Base-by-base conservation (phyloP, 2,797 vertebrate genomes). In the Sardinella longiceps region DNA sequence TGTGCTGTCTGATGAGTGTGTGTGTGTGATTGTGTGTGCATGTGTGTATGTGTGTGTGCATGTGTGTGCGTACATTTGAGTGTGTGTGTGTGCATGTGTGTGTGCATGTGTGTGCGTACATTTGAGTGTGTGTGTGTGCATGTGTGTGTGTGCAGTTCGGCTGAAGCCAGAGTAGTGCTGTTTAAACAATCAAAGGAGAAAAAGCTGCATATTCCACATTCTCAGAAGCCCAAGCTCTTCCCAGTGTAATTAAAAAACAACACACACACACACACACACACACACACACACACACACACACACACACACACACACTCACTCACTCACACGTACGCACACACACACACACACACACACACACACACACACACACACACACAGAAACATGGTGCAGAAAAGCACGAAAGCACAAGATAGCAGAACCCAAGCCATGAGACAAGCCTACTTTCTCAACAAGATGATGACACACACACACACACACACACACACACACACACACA, bases 171-270 rank as follows among this genome's bases (percentile, higher is more conserved):
- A 11, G 48, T 50, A 18, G 51, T 18, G 51, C 51, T 53, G 51
- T 53, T 53, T 53, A 53, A 53, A 53, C 51, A 53, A 20, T 20
- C 48, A 51, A 51, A 15, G 95, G 94, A 95, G 95, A 95, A 94
- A 91, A 93, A 92, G 93, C 91, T 43, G 1, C 43, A 0, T 43
- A 43, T 4, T 43, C 51, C 18, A 53, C 51, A 53, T 53, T 20
- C 51, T 53, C 18, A 53, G 18, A 18, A 20, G 51, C 51, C 18
- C 51, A 53, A 53, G 51, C 51, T 20, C 51, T 53, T 53, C 51
- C 51, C 43, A 43, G 4, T 43, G 43, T 43, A 43, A 3, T 43
- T 3, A 7, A 50, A 15, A 2, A 50, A 50, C 43, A 43, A 7
- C 2, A 43, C 7, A 4, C 48, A 50, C 48, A 50, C 11, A 7